phyloP scores from a whole-genome alignment of 2,113 vertebrate species.

The Micronycteris hirsuta region DNA sequence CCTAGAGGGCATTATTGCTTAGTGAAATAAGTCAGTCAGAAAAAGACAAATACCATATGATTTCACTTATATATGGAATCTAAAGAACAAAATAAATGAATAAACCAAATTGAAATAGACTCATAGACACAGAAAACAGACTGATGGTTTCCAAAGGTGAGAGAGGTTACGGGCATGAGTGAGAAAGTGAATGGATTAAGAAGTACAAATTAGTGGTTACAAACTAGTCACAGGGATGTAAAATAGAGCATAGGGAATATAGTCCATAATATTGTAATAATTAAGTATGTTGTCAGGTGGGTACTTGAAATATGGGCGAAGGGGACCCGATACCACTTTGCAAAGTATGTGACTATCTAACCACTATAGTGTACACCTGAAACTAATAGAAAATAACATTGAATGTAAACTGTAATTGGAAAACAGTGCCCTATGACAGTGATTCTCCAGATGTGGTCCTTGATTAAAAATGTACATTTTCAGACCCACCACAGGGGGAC shows the following conservation, averaged over 20 bases:
- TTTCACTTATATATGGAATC: background rate
- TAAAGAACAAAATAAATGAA: background rate
- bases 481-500: background rate
- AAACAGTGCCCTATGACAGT: background rate
- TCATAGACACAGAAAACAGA: background rate
- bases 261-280: background rate
- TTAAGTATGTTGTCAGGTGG: background rate
- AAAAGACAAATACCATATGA: background rate
- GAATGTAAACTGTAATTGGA: background rate
- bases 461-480: slow-evolving; percentile 2
- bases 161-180: background rate
- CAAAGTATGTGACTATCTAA: background rate
- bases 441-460: background rate
- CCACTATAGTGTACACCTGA: background rate
- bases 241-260: background rate
- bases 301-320: background rate
- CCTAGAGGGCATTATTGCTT: background rate
- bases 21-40: background rate
- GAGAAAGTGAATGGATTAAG: background rate
- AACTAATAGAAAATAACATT: background rate
- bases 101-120: background rate
- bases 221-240: background rate
- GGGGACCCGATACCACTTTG: background rate
- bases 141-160: background rate
- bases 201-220: background rate